Conservation (phyloP, 2,888 invertebrate genomes). For the Plemyria rubiginata region DNA sequence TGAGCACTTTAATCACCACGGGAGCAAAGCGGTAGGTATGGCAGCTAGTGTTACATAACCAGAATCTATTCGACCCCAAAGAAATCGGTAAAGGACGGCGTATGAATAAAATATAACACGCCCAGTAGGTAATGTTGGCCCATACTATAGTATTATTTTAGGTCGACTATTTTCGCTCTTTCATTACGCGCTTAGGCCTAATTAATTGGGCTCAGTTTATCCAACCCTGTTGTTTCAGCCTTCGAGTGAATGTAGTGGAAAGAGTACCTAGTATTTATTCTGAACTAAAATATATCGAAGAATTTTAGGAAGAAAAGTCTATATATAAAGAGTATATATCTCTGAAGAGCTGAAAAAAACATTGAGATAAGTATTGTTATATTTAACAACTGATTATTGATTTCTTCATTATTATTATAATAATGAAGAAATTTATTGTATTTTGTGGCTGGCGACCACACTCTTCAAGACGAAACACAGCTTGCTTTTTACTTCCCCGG, state of each 20-base stretch:
- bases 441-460: too few species aligned
- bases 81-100: constrained; percentile 32
- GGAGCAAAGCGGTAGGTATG: too few species aligned
- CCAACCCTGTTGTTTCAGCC: constrained; percentile 25
- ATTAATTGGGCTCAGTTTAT: constrained; percentile 42
- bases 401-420: too few species aligned
- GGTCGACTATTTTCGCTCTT: constrained; percentile 41
- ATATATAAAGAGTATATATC: too few species aligned
- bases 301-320: too few species aligned
- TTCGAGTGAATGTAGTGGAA: constrained; percentile 18
- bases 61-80: constrained; percentile 23
- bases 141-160: constrained; percentile 46
- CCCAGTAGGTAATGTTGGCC: constrained; percentile 20
- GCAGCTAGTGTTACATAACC: not conserved
- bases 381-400: too few species aligned
- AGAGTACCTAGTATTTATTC: constrained; percentile 1
- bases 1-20: too few species aligned
- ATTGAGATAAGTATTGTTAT: too few species aligned
- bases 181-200: constrained; percentile 43
- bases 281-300: constrained; percentile 1
- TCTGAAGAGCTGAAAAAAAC: too few species aligned
- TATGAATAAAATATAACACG: constrained; percentile 42
- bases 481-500: too few species aligned
- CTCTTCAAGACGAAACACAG: too few species aligned
- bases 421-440: too few species aligned